phyloP scores from a whole-genome alignment of 2,797 vertebrate genomes.

The Neosilurus mollespiculum region DNA sequence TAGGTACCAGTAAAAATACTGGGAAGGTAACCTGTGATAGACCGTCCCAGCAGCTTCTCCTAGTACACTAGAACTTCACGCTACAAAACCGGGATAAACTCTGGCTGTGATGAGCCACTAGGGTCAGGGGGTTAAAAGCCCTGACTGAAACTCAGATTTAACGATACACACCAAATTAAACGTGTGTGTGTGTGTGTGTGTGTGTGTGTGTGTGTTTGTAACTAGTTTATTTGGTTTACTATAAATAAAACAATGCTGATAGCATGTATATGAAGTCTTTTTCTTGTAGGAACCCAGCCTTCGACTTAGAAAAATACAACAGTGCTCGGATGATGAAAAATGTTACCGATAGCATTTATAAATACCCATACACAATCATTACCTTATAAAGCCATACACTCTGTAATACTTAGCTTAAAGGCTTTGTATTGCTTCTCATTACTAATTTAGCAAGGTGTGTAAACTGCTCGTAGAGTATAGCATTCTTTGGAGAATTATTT shows the following conservation, averaged over 20 bases:
- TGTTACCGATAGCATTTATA: neutral
- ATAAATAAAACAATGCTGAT: neutral
- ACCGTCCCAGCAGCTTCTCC: too few species aligned
- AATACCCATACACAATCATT: neutral
- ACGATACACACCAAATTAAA: neutral
- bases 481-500: neutral
- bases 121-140: too few species aligned
- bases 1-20: too few species aligned
- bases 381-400: constrained; percentile 10
- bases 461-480: constrained; percentile 32
- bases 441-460: constrained; percentile 34
- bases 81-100: too few species aligned
- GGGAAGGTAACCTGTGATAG: too few species aligned
- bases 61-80: too few species aligned
- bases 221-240: neutral
- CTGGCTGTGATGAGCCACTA: too few species aligned
- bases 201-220: neutral
- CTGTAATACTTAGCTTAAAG: constrained; percentile 38
- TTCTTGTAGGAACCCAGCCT: neutral
- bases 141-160: too few species aligned
- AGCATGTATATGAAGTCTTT: neutral
- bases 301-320: neutral
- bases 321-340: neutral
- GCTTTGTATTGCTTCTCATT: constrained; percentile 33
- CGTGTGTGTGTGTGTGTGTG: neutral